Conservation (phyloP, 2,113 vertebrate species). For the Pandion haliaetus region DNA sequence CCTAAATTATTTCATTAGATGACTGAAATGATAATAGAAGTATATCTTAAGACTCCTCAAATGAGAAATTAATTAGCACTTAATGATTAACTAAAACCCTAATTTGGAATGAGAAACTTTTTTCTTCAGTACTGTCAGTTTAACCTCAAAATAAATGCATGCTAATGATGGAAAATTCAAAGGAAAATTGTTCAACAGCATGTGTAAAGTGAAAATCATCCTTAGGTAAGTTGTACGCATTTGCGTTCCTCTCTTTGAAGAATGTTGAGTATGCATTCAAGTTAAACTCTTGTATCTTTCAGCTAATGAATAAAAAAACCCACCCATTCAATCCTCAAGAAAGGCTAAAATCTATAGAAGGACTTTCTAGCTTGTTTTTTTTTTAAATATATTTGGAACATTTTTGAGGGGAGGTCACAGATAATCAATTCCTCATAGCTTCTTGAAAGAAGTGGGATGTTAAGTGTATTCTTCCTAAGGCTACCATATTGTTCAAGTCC, state of each 20-base stretch:
- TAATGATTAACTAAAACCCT: not conserved
- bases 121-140: not conserved
- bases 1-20: not conserved
- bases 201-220: not conserved
- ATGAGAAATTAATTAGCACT: not conserved
- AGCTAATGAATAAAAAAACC: not conserved
- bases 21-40: not conserved
- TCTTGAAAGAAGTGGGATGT: not conserved
- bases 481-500: not conserved
- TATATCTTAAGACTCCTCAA: not conserved
- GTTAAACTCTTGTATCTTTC: not conserved
- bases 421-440: not conserved
- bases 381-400: rapidly evolving
- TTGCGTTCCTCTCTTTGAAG: not conserved
- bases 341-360: not conserved
- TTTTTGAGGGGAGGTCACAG: not conserved
- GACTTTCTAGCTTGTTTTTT: not conserved
- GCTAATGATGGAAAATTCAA: not conserved
- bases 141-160: not conserved
- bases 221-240: not conserved
- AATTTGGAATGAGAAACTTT: not conserved
- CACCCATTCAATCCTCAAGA: not conserved
- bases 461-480: not conserved
- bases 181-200: not conserved
- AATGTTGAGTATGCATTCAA: not conserved